A percentile compares a stretch with the other conserved stretches of the same genome.
phyloP scores from a whole-genome alignment of 2,113 vertebrate species.

The Microtus pennsylvanicus region DNA sequence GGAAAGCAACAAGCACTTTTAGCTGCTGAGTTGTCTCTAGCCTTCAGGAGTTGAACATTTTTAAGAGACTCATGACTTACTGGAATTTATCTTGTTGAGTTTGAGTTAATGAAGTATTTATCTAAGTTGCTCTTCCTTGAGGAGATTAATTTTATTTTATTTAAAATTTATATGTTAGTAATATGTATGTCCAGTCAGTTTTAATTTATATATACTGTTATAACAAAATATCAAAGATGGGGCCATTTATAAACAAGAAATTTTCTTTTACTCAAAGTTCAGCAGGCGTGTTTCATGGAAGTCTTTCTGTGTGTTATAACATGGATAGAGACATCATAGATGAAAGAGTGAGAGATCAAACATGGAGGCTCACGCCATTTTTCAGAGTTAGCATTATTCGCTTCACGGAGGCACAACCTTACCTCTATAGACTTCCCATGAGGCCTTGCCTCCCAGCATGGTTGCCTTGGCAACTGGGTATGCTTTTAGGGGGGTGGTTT shows the following conservation, averaged over 20 bases:
- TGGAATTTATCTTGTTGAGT: background rate
- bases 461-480: background rate
- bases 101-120: background rate
- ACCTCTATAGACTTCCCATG: background rate
- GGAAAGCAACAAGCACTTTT: background rate
- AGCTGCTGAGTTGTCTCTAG: background rate
- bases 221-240: background rate
- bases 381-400: background rate
- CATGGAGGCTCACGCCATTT: background rate
- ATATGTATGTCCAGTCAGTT: background rate
- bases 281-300: background rate
- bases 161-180: constrained; percentile 3
- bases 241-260: background rate
- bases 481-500: background rate
- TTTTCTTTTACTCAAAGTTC: background rate
- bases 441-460: background rate
- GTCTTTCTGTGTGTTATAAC: background rate
- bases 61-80: constrained; percentile 5
- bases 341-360: background rate
- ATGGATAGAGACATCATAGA: background rate
- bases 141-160: constrained; percentile 26
- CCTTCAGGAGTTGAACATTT: background rate
- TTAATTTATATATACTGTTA: background rate
- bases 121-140: background rate
- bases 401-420: background rate